Percentiles rank a stretch among this genome's conserved stretches.
Evolutionary conservation across 1,140 invertebrate genomes (phyloP).

Genomic region (Geopemphigus sp.): DNA sequence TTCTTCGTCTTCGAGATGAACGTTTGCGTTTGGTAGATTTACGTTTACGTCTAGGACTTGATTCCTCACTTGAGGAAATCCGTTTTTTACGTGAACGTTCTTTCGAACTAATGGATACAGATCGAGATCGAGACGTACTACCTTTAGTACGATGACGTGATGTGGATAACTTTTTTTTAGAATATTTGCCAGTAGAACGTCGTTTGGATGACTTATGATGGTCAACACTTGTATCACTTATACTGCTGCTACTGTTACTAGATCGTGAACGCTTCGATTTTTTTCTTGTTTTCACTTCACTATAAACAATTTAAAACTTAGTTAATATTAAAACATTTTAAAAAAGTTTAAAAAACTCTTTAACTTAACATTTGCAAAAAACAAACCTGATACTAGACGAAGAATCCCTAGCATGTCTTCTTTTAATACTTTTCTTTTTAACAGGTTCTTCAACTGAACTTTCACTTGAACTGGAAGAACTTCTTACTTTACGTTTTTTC

Average conservation of each 20-base stretch:
- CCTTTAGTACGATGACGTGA: background rate
- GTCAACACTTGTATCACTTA: constrained; percentile 33
- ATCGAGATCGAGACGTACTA: constrained; percentile 32
- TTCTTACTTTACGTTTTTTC: constrained; percentile 37
- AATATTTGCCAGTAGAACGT: constrained; percentile 18
- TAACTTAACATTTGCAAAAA: background rate
- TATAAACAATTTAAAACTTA: background rate
- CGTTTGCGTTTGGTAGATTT: constrained; percentile 36
- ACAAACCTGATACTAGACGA: constrained; percentile 40
- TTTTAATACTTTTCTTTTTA: constrained; percentile 30
- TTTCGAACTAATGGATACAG: constrained; percentile 9
- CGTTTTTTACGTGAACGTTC: constrained; percentile 37
- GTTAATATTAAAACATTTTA: background rate
- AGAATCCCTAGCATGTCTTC: constrained; percentile 4
- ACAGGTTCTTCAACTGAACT: constrained; percentile 25
- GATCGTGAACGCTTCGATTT: constrained; percentile 18
- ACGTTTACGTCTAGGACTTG: constrained; percentile 32
- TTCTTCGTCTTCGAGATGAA: constrained; percentile 26
- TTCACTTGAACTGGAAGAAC: constrained; percentile 28
- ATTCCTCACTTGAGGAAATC: constrained; percentile 26
- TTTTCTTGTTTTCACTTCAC: constrained; percentile 23
- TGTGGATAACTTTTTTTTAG: constrained; percentile 16
- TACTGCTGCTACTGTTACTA: constrained; percentile 33
- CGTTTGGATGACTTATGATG: constrained; percentile 22
- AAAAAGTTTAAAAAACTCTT: background rate